phyloP scores from a whole-genome alignment of 2,113 vertebrate genomes.

The Lanius collurio region DNA sequence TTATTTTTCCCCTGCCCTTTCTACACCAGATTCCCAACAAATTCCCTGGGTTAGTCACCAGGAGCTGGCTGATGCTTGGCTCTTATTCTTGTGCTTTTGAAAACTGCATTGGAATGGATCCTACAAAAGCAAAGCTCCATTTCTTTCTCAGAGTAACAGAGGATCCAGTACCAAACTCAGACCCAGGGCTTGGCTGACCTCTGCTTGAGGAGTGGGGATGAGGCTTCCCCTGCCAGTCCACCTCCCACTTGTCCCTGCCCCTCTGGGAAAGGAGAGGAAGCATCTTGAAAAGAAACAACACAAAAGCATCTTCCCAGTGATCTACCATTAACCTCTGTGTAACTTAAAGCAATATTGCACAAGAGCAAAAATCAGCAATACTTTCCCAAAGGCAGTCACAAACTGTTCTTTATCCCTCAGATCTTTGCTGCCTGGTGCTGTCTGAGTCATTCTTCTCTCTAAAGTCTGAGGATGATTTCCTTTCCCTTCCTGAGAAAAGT shows the following conservation, averaged over 20 bases:
- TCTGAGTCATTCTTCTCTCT: constrained; percentile 20
- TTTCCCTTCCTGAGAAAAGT: background rate
- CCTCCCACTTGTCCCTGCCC: background rate
- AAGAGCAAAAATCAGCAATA: background rate
- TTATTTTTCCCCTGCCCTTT: background rate
- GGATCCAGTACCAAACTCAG: background rate
- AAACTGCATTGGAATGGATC: background rate
- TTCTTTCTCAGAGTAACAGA: accelerated
- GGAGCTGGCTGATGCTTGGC: background rate
- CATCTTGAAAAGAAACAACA: background rate
- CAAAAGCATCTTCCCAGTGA: background rate
- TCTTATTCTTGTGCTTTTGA: background rate
- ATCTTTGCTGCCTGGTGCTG: constrained; percentile 31
- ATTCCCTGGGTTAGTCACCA: accelerated
- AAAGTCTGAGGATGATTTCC: background rate
- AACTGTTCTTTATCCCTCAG: background rate
- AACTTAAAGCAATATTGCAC: background rate
- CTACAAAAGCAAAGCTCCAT: accelerated
- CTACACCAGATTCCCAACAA: background rate
- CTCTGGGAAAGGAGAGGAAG: background rate
- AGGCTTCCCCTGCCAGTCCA: background rate
- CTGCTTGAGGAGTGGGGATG: background rate
- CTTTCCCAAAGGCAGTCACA: background rate
- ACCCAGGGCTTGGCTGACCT: background rate
- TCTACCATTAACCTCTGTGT: background rate